Percentiles rank a stretch among this genome's conserved stretches.
These are phyloP conservation scores for Augiades crinisus DNA, from an alignment of 2,888 invertebrate species.

Conservation along the genomic window DNA sequence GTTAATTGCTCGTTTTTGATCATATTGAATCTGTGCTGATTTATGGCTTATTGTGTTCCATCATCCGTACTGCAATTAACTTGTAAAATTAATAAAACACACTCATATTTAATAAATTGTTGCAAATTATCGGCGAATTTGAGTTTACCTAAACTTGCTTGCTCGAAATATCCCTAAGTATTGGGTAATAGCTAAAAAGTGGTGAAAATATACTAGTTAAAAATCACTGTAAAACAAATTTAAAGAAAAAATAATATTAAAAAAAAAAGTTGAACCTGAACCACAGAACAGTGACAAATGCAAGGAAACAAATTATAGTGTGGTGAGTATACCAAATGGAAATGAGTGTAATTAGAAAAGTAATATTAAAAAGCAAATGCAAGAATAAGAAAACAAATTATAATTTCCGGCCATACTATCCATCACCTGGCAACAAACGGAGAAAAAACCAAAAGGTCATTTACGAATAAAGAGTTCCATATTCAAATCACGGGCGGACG, in stretches of 20 bases:
- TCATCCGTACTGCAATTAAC: conserved; percentile 23
- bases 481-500: conserved; percentile 68
- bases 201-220: too few species aligned
- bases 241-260: too few species aligned
- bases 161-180: too few species aligned
- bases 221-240: too few species aligned
- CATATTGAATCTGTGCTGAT: conserved; percentile 25
- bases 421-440: conserved; percentile 48
- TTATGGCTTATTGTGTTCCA: conserved; percentile 24
- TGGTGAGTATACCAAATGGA: too few species aligned
- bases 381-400: conserved; percentile 29
- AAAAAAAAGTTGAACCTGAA: too few species aligned
- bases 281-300: too few species aligned
- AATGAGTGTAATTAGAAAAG: too few species aligned
- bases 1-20: conserved; percentile 24
- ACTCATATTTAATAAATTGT: conserved; percentile 21
- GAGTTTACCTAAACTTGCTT: not conserved
- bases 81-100: conserved; percentile 28
- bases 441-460: conserved; percentile 51
- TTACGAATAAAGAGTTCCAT: conserved; percentile 66
- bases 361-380: too few species aligned
- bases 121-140: not conserved
- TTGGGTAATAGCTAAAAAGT: too few species aligned
- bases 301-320: too few species aligned
- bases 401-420: conserved; percentile 59